Percentiles rank a stretch among this genome's conserved stretches.
Conservation (phyloP, 1,140 invertebrate species). For the Camponotus vicinus region DNA sequence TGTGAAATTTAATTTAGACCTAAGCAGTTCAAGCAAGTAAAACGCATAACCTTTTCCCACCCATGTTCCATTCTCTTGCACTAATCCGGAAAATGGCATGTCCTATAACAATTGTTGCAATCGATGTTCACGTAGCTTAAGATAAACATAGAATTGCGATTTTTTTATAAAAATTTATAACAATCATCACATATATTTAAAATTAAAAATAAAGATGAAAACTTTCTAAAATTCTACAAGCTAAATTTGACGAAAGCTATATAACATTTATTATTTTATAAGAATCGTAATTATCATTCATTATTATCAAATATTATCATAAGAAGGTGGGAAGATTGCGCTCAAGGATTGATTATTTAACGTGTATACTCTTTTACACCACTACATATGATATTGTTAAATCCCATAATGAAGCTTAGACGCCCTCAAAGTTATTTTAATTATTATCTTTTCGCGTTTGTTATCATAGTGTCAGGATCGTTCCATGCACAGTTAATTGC, state of each 20-base stretch:
- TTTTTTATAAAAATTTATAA: not conserved
- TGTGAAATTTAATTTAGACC: conserved; percentile 90
- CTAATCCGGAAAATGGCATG: conserved; percentile 81
- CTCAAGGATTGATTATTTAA: not conserved
- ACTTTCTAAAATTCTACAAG: not conserved
- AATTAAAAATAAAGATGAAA: not conserved
- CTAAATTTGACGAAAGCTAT: not conserved
- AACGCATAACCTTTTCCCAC: conserved; percentile 90
- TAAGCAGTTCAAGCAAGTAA: conserved; percentile 90
- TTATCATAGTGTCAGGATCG: conserved; percentile 24
- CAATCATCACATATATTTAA: not conserved
- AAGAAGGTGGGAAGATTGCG: not conserved
- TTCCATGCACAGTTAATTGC: not conserved
- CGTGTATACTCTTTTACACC: not conserved
- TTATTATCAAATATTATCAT: too few species aligned
- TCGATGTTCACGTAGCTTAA: not conserved
- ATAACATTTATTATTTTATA: conserved; percentile 1
- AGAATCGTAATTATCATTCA: not conserved
- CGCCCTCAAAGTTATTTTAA: not conserved
- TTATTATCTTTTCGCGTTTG: conserved; percentile 15
- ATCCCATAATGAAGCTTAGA: not conserved
- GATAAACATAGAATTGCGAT: not conserved
- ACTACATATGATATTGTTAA: not conserved
- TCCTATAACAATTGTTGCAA: conserved; percentile 74
- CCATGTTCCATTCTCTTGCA: conserved; percentile 86